A percentile compares a stretch with the other conserved stretches of the same genome.
phyloP scores from a whole-genome alignment of 2,888 invertebrate species.

The Oeneis ivallda region DNA sequence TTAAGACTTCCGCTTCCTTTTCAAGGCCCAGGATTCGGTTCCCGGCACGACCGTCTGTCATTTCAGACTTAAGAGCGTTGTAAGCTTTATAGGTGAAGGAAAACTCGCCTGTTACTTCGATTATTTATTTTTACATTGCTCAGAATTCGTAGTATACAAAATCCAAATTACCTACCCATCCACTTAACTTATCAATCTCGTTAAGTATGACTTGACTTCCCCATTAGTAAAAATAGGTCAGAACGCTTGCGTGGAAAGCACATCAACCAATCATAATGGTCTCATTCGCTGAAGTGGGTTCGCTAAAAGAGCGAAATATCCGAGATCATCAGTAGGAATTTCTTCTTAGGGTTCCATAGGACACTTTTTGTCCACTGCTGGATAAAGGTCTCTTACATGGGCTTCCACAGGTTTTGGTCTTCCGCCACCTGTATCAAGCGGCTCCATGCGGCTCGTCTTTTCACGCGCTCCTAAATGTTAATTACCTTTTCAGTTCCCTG shows the following conservation, averaged over 20 bases:
- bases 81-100: too few species aligned
- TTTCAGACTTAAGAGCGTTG: too few species aligned
- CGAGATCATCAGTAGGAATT: background rate
- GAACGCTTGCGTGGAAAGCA: conserved; percentile 5
- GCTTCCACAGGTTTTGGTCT: too few species aligned
- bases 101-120: too few species aligned
- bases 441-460: too few species aligned
- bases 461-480: background rate
- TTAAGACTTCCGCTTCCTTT: too few species aligned
- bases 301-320: conserved; percentile 13
- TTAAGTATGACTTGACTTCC: conserved; percentile 11
- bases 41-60: too few species aligned
- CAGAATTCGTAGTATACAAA: background rate
- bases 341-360: background rate
- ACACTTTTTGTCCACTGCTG: too few species aligned
- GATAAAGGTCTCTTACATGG: too few species aligned
- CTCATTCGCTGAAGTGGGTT: conserved; percentile 20
- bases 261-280: conserved; percentile 20
- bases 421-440: too few species aligned
- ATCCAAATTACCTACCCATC: background rate
- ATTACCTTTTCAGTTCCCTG: background rate
- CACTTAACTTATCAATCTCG: conserved; percentile 14
- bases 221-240: conserved; percentile 17
- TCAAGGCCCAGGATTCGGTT: too few species aligned
- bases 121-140: too few species aligned